phyloP scores from a whole-genome alignment of 92 coral and sea anemone species.

The Phenganax subtilis region DNA sequence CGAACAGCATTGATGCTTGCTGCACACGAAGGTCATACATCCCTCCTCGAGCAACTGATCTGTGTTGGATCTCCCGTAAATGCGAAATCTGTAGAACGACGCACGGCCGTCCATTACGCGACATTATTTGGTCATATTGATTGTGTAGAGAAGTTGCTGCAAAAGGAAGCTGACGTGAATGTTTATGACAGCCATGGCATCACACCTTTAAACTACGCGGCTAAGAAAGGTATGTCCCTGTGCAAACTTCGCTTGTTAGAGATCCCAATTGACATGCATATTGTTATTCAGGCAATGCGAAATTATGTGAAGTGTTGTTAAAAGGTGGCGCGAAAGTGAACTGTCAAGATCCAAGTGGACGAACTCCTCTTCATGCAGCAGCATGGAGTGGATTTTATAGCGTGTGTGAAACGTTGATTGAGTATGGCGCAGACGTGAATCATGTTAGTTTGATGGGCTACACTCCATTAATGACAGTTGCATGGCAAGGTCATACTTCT shows the following conservation, averaged over 20 bases:
- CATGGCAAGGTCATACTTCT: constrained; percentile 92
- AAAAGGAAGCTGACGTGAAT: constrained; percentile 65
- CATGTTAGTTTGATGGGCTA: constrained; percentile 69
- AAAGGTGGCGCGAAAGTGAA: constrained; percentile 76
- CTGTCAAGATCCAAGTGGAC: constrained; percentile 72
- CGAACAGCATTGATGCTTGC: constrained; percentile 86
- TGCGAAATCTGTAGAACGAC: constrained; percentile 68
- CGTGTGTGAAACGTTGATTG: constrained; percentile 66
- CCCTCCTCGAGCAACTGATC: constrained; percentile 58
- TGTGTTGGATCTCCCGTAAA: constrained; percentile 71
- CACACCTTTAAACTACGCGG: constrained; percentile 76
- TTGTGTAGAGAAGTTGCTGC: constrained; percentile 61
- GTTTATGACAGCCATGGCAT: constrained; percentile 70
- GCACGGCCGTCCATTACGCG: constrained; percentile 77
- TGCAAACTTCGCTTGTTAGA: too few species aligned
- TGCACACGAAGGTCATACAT: constrained; percentile 80
- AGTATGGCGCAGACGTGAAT: constrained; percentile 78
- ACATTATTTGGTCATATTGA: constrained; percentile 84
- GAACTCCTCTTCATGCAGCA: constrained; percentile 85
- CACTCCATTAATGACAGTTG: constrained; percentile 97
- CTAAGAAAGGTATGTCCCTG: constrained; percentile 54
- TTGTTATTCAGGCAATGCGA: constrained; percentile 50
- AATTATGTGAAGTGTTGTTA: constrained; percentile 63
- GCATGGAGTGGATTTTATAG: constrained; percentile 90
- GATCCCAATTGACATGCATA: not conserved